Evolutionary conservation across 2,888 invertebrate genomes (phyloP), one percentile per base, ranked within the genome.

Genomic region (Clanis bilineata): DNA sequence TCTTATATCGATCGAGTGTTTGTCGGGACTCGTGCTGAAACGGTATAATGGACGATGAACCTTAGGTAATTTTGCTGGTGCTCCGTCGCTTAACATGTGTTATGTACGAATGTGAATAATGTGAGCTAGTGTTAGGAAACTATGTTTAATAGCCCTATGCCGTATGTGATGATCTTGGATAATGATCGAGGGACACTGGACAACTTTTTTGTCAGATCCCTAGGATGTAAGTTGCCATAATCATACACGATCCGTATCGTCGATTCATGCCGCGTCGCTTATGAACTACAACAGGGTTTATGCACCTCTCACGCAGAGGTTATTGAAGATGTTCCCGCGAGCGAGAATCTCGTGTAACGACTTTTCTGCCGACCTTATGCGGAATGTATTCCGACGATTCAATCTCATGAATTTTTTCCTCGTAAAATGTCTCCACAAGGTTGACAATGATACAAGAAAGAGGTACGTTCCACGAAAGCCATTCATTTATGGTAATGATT

Each of bases 381-480:
- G 69, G 65, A 72, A 74, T 71, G 69, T 74, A 77, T 77, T 76
- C 75, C 69, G 73, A 69, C 70, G 74, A 71, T 73, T 73, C 63
- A 62, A 66, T 69, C 79, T 80, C 80, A 75, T 79, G 79, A 79
- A 77, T 79, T 77, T 76, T 77, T 79, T 79, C 76, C 71, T 69
- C 71, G 80, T 79, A 77, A 77, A 77, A 72, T 73, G 73, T 71
- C 77, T 72, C 71, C 67, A 70, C 78, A 75, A 79, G 77, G 79
- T 79, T 80, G 77, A 79, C 77, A 79, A 77, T 75, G 79, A 71
- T 73, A 77, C 77, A 73, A 76, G 80, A 77, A 79, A 77, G 77
- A 76, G 72, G 73, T 72, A 62, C 70, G 69, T 64, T 79, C 79
- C 70, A 61, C 70, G 79, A 80, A 79, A 68, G 66, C 65, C 62